Evolutionary conservation across 2,113 vertebrate genomes (phyloP).

Genomic region (Lepidothrix coronata): DNA sequence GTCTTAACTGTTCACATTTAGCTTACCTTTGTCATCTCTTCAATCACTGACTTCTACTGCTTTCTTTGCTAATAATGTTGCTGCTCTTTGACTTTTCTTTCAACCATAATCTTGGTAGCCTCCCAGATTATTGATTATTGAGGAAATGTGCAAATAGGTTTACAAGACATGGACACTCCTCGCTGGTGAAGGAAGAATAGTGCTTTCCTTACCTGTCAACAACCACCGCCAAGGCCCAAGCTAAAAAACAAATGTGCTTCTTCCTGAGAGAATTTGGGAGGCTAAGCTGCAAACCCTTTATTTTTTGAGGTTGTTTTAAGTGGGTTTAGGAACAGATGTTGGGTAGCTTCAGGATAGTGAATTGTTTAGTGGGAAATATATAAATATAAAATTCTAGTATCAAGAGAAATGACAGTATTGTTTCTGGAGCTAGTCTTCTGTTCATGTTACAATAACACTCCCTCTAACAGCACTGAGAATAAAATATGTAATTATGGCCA

Average conservation of each 20-base stretch:
- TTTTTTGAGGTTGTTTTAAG: not conserved
- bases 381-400: not conserved
- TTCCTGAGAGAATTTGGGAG: not conserved
- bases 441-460: not conserved
- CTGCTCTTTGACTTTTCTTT: not conserved
- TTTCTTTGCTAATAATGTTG: not conserved
- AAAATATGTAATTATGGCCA: not conserved
- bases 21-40: not conserved
- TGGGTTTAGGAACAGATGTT: constrained; percentile 18
- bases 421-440: not conserved
- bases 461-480: not conserved
- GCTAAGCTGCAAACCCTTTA: not conserved
- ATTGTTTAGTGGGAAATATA: not conserved
- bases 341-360: not conserved
- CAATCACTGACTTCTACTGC: not conserved
- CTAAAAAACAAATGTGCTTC: not conserved
- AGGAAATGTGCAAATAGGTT: not conserved
- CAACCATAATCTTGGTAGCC: not conserved
- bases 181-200: not conserved
- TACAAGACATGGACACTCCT: not conserved
- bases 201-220: not conserved
- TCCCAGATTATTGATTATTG: not conserved
- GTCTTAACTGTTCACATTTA: not conserved
- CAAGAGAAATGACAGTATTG: not conserved
- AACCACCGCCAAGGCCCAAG: not conserved